A percentile compares a stretch with the other conserved stretches of the same genome.
These are phyloP conservation scores for Ophioninae sp. DNA, from an alignment of 2,888 invertebrate genomes.

Conservation along the genomic window DNA sequence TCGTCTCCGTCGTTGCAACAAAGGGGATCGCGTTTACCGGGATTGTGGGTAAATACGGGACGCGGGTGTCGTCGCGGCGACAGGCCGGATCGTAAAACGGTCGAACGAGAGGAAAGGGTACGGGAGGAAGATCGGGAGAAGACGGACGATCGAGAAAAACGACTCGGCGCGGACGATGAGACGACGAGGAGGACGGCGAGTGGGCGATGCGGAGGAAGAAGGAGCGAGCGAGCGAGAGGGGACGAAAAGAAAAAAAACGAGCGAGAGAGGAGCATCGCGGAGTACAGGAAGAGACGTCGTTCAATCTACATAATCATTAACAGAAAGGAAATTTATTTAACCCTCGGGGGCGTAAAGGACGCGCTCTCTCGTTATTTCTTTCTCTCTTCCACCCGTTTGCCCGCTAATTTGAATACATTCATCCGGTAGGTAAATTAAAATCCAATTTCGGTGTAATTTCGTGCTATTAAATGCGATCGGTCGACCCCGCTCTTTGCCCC, in stretches of 20 bases:
- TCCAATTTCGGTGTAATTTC: constrained; percentile 80
- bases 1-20: background rate
- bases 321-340: constrained; percentile 80
- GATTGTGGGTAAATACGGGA: constrained; percentile 9
- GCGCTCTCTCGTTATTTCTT: constrained; percentile 73
- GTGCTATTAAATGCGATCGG: constrained; percentile 79
- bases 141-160: constrained; percentile 31
- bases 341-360: constrained; percentile 68
- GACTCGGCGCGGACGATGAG: constrained; percentile 16
- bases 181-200: constrained; percentile 23
- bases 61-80: constrained; percentile 11
- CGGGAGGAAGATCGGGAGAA: constrained; percentile 31
- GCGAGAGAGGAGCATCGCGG: constrained; percentile 33
- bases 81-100: constrained; percentile 25
- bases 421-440: constrained; percentile 78
- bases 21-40: constrained; percentile 2
- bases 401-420: constrained; percentile 79
- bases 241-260: constrained; percentile 40
- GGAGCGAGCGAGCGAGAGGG: constrained; percentile 9
- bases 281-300: constrained; percentile 75
- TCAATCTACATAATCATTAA: constrained; percentile 80
- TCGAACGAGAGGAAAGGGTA: constrained; percentile 13
- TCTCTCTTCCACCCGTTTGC: constrained; percentile 56
- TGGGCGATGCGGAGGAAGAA: constrained; percentile 12
- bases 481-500: constrained; percentile 57